These are phyloP conservation scores for Zelleria hepariella DNA, from an alignment of 2,888 invertebrate genomes.

Conservation along the genomic window DNA sequence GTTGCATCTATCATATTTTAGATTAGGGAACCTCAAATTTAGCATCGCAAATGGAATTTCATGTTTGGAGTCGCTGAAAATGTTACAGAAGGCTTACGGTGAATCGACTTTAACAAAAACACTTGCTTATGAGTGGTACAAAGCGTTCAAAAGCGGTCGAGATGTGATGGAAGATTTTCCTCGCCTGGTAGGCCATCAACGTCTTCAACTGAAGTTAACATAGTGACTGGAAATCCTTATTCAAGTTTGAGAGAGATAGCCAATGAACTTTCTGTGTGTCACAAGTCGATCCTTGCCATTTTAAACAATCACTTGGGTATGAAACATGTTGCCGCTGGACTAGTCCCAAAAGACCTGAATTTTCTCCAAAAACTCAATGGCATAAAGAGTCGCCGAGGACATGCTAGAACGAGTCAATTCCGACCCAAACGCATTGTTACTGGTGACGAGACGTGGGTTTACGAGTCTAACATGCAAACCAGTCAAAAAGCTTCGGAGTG, in stretches of 20 bases:
- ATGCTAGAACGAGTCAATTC: constrained; percentile 9
- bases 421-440: constrained; percentile 8
- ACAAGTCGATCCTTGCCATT: constrained; percentile 10
- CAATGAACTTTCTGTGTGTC: constrained; percentile 10
- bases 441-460: constrained; percentile 6
- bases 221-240: constrained; percentile 4
- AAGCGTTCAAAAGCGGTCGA: too few species aligned
- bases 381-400: constrained; percentile 12
- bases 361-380: constrained; percentile 16
- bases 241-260: constrained; percentile 8
- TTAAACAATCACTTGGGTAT: constrained; percentile 15
- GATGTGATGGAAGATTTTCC: too few species aligned
- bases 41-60: too few species aligned
- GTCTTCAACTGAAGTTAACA: not conserved
- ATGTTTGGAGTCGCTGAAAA: too few species aligned
- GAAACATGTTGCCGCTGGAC: constrained; percentile 18
- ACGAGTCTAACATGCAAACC: constrained; percentile 5
- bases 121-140: too few species aligned
- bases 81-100: too few species aligned
- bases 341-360: constrained; percentile 16
- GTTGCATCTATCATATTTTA: too few species aligned
- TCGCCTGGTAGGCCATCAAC: not conserved
- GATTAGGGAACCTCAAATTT: too few species aligned
- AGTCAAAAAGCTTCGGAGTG: too few species aligned
- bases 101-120: too few species aligned